Evolutionary conservation across 2,113 vertebrate genomes (phyloP).

Genomic region (Myrmophylax atrothorax): DNA sequence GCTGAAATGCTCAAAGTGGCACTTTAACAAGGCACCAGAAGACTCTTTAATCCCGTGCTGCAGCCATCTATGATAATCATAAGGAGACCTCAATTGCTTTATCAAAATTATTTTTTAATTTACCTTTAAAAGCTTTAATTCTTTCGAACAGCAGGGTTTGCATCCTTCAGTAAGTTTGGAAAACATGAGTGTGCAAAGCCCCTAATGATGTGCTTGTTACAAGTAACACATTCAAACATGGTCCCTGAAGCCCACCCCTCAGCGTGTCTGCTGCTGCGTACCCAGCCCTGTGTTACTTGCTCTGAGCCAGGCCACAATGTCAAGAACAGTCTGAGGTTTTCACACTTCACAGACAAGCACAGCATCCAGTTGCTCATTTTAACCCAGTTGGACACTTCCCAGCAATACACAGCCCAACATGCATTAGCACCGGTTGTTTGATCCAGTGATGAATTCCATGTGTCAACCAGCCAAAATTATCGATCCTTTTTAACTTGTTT

Average conservation of each 20-base stretch:
- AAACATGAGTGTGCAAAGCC: background rate
- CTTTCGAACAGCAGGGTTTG: background rate
- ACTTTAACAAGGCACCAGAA: background rate
- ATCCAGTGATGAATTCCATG: background rate
- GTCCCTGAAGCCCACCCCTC: accelerated
- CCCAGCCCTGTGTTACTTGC: background rate
- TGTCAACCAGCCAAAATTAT: background rate
- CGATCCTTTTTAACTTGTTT: background rate
- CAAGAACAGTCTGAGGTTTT: background rate
- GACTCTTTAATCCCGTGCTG: background rate
- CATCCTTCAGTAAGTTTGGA: background rate
- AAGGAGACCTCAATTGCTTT: background rate
- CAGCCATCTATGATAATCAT: background rate
- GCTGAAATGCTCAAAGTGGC: background rate
- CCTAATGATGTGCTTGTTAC: background rate
- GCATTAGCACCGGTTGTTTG: background rate
- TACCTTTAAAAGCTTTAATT: background rate
- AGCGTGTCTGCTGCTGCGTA: accelerated
- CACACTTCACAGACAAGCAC: background rate
- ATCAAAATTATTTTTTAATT: background rate
- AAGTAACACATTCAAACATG: accelerated
- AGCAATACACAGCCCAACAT: background rate
- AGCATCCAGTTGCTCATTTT: background rate
- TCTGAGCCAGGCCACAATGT: background rate
- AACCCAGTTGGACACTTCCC: background rate